These are phyloP conservation scores for Colius striatus DNA, from an alignment of 2,113 vertebrate genomes.

Conservation along the genomic window DNA sequence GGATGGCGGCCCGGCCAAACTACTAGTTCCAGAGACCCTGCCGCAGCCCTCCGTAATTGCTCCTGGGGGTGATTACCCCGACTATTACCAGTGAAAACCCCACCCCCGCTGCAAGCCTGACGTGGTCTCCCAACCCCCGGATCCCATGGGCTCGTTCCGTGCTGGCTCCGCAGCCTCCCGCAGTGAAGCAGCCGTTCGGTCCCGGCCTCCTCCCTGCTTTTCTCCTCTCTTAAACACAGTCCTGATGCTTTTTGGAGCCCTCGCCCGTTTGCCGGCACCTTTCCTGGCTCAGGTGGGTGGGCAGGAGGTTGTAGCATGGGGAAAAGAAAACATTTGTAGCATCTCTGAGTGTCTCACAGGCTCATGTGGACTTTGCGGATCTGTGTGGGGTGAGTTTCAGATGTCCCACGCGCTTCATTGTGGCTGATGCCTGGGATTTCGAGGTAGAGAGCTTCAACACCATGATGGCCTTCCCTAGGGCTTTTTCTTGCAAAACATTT, in stretches of 20 bases:
- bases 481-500: no score
- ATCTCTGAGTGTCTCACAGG: rapidly evolving
- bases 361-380: not conserved
- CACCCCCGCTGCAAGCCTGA: not conserved
- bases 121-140: not conserved
- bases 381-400: rapidly evolving
- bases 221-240: not conserved
- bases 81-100: not conserved
- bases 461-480: not conserved
- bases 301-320: not conserved
- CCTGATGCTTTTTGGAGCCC: not conserved
- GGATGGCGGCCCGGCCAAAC: not conserved
- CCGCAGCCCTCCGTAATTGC: not conserved
- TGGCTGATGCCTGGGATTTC: not conserved
- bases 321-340: no score
- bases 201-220: no score
- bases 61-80: not conserved
- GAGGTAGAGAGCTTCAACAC: not conserved
- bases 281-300: not conserved
- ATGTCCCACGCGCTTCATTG: rapidly evolving
- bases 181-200: no score
- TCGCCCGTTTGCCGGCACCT: rapidly evolving
- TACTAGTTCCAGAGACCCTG: not conserved
- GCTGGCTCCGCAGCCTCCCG: not conserved
- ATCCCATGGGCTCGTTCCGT: rapidly evolving